Percentiles rank a stretch among this genome's conserved stretches.
Evolutionary conservation across 2,113 vertebrate species (phyloP).

Genomic region (Ochotona princeps): DNA sequence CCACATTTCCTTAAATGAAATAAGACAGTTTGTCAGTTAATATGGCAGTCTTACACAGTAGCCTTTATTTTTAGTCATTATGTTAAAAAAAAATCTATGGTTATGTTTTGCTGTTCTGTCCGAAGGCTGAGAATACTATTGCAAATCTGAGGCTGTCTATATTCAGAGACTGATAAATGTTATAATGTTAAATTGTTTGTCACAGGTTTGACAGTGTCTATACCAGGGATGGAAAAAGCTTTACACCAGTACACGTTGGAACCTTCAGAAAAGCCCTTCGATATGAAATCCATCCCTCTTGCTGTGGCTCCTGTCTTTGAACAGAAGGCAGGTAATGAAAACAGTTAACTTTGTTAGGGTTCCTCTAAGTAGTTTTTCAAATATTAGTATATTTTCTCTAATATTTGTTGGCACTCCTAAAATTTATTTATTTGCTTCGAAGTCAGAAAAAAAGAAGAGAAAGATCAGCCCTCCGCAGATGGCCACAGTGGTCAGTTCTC

Average conservation of each 20-base stretch:
- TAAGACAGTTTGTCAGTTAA: constrained; percentile 7
- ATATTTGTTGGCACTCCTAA: background rate
- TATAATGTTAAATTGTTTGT: background rate
- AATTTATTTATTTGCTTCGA: no score
- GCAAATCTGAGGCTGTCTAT: background rate
- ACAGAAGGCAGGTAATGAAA: constrained; percentile 92
- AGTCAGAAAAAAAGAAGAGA: no score
- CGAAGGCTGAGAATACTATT: background rate
- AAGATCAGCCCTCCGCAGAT: no score
- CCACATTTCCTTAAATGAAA: constrained; percentile 26
- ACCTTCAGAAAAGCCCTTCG: constrained; percentile 96
- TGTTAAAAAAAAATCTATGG: background rate
- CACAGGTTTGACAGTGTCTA: constrained; percentile 93
- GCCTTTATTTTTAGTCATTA: constrained; percentile 36
- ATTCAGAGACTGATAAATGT: background rate
- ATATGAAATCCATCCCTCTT: constrained; percentile 95
- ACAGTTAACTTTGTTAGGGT: background rate
- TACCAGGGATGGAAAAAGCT: constrained; percentile 97
- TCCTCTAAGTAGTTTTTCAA: constrained; percentile 37
- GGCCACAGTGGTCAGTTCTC: no score
- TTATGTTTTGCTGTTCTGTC: background rate
- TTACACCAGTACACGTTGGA: constrained; percentile 97
- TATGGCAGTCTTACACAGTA: background rate
- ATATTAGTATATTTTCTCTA: constrained; percentile 29
- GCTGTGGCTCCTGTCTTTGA: constrained; percentile 92